phyloP scores from a whole-genome alignment of 1,140 invertebrate genomes.

The Stegodyphus mimosarum region DNA sequence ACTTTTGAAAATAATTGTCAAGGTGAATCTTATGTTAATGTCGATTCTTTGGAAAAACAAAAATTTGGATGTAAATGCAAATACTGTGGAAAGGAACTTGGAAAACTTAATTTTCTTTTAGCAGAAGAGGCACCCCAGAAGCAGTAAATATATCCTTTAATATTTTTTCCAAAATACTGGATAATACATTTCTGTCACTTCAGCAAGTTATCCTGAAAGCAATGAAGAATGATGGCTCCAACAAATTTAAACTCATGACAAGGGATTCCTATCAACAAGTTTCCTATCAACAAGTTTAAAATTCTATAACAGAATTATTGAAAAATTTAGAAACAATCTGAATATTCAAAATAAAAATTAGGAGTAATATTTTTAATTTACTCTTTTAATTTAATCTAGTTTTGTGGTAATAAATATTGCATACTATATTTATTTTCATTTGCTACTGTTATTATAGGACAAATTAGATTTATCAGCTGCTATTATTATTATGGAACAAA shows the following conservation, averaged over 20 bases:
- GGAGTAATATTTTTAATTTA: conserved; percentile 4
- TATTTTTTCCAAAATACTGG: background rate
- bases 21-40: background rate
- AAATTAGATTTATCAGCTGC: background rate
- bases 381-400: background rate
- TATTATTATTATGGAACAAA: too few relatives aligned
- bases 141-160: background rate
- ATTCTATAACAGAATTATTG: background rate
- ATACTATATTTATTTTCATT: background rate
- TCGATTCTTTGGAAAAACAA: background rate
- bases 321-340: background rate
- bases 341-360: background rate
- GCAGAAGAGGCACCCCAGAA: background rate
- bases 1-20: conserved; percentile 2
- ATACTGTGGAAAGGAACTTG: background rate
- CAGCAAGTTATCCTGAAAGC: background rate
- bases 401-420: background rate
- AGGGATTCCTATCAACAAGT: background rate
- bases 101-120: background rate
- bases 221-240: background rate
- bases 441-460: background rate
- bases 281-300: background rate
- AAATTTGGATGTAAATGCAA: background rate
- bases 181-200: background rate
- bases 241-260: background rate